Evolutionary conservation across 2,888 invertebrate genomes (phyloP).

Genomic region (Epistrophella euchroma): DNA sequence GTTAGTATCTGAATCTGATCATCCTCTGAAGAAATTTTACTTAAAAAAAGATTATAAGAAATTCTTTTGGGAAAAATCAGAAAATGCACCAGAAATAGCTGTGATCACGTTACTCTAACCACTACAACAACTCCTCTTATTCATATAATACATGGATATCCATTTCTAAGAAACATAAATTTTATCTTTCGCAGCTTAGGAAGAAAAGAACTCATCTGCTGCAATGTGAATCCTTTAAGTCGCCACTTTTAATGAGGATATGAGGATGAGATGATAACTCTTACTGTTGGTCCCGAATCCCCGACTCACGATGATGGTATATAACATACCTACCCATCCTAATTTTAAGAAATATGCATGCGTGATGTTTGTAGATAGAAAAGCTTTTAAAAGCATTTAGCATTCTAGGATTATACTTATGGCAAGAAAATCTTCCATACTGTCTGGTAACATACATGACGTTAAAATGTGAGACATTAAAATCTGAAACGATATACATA

Average conservation of each 20-base stretch:
- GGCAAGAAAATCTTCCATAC: conserved; percentile 12
- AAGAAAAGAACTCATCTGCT: conserved; percentile 42
- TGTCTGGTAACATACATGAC: too few relatives aligned
- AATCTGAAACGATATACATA: background rate
- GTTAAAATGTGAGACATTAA: background rate
- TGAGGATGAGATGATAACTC: conserved; percentile 52
- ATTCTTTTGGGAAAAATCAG: conserved; percentile 5
- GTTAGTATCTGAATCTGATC: conserved; percentile 25
- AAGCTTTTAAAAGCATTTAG: conserved; percentile 43
- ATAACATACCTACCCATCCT: background rate
- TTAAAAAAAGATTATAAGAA: background rate
- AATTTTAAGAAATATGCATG: conserved; percentile 16
- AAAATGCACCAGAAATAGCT: background rate
- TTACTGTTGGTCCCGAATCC: conserved; percentile 13
- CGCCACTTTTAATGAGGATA: conserved; percentile 66
- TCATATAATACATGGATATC: conserved; percentile 10
- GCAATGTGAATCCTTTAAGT: conserved; percentile 62
- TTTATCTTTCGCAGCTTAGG: conserved; percentile 22
- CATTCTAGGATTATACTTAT: conserved; percentile 34
- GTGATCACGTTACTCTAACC: background rate
- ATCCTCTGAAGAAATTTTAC: conserved; percentile 11
- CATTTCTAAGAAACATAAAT: conserved; percentile 21
- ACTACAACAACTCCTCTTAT: background rate
- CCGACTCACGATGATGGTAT: background rate
- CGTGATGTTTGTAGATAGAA: conserved; percentile 35